Percentiles rank a stretch among this genome's conserved stretches.
Conservation (phyloP, 2,888 invertebrate genomes). For the Podotricha telesiphe region DNA sequence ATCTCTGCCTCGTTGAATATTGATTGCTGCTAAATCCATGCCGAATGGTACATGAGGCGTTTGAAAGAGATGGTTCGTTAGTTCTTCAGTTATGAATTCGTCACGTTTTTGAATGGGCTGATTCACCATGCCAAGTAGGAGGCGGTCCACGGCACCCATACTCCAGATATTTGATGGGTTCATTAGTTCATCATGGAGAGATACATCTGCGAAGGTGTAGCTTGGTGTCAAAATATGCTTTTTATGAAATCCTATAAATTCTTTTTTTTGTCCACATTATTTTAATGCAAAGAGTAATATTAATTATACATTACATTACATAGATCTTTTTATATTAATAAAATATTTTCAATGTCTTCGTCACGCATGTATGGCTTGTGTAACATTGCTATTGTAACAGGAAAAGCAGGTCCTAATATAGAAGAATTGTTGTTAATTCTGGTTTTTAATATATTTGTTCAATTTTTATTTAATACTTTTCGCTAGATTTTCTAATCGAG, state of each 20-base stretch:
- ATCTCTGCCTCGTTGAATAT: slow-evolving; percentile 93
- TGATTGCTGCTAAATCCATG: slow-evolving; percentile 94
- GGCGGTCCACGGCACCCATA: slow-evolving; percentile 90
- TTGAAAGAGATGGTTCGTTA: slow-evolving; percentile 93
- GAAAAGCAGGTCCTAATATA: too few relatives aligned
- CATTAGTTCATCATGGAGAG: slow-evolving; percentile 90
- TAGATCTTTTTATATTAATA: too few relatives aligned
- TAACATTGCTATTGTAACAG: too few relatives aligned
- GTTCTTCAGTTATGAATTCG: slow-evolving; percentile 90
- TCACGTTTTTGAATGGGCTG: slow-evolving; percentile 91
- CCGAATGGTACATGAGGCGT: slow-evolving; percentile 88
- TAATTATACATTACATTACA: too few relatives aligned
- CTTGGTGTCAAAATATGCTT: not conserved
- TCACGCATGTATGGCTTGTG: too few relatives aligned
- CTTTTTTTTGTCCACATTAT: not conserved
- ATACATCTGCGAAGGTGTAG: slow-evolving; percentile 84
- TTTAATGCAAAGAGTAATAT: not conserved
- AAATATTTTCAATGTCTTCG: too few relatives aligned
- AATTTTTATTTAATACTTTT: too few relatives aligned
- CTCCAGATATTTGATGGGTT: slow-evolving; percentile 89
- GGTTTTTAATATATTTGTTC: too few relatives aligned
- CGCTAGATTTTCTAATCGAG: too few relatives aligned
- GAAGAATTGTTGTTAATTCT: too few relatives aligned
- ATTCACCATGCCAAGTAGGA: slow-evolving; percentile 89
- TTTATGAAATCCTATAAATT: too few relatives aligned